Evolutionary conservation across 1,140 invertebrate genomes (phyloP), one percentile per base, ranked within the genome.

Genomic region (Drosophila virilis): DNA sequence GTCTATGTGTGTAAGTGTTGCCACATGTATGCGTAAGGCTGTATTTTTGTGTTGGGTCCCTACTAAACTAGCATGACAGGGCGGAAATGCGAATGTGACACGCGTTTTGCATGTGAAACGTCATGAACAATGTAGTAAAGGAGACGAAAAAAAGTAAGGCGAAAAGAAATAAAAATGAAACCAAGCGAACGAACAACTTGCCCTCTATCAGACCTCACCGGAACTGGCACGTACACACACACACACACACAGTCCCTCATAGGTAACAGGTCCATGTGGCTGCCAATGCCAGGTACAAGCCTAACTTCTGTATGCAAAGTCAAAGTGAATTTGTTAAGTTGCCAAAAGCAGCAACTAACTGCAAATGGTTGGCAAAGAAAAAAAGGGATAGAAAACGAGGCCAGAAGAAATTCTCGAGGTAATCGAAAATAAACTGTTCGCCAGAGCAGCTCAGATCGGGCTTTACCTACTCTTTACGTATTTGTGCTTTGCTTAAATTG

Each of bases 51-150:
- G 43, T 28, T 52, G 42, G 50, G 64, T 35, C 8, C 62, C 57
- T 62, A 68, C 71, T 82, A 84, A 89, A 89, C 83, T 89, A 83
- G 84, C 80, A 88, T 88, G 83, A 88, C 83, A 89, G 84, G 77
- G 70, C 83, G 84, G 83, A 90, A 90, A 86, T 90, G 88, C 82
- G 86, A 81, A 82, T 83, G 82, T 86, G 86, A 90, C 86, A 90
- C 86, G 86, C 86, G 82, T 90, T 90, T 90, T 86, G 88, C 88
- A 90, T 90, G 82, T 90, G 82, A 89, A 90, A 90, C 85, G 85
- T 84, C 84, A 84, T 71, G 80, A 78, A 90, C 80, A 89, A 89
- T 74, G 79, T 77, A 38, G 17, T 52, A 57, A 64, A 40, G n/a
- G 38, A 42, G 12, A 54, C 38, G 46, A 35, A 22, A 38, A 59